Base-by-base conservation (phyloP, 2,888 invertebrate species). In the Embidobia sp. region DNA sequence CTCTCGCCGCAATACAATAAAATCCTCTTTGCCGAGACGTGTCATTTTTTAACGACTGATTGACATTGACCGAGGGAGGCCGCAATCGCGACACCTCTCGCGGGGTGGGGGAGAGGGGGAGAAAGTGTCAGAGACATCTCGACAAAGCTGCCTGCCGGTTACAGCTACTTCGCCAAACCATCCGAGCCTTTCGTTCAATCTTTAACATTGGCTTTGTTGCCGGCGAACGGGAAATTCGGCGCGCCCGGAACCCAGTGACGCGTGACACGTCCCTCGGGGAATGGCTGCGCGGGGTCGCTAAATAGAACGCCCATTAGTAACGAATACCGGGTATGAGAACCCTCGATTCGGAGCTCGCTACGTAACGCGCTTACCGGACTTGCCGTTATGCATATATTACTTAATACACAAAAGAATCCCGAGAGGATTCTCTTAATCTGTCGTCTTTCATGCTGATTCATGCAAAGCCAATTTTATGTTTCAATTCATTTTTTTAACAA, bases 11-110 rank as follows among this genome's bases (percentile, higher is more conserved):
- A 48, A 67, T 67, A 77, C 77, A 72, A 77, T 77, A 72, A 77
- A 77, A 77, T 77, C 70, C 76, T 72, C 70, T 70, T 75, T 70
- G 61, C 19, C 72, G 63, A 29, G 57, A 22, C 63, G 83, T 81
- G 83, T 86, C 85, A 86, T 87, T 88, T 88, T 88, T 88, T 86
- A 88, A 86, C 86, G 83, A 80, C 83, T 88, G 88, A 88, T 88
- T 88, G 88, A 88, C 88, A 83, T 88, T 85, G 85, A 85, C 86
- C 85, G 87, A 86, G 86, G 83, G 83, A 83, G 64, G 61, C 67
- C 79, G 55, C 77, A 69, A 73, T 53, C 72, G 70, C 69, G 74
- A 42, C 57, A 72, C 79, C 37, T 42, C 35, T 59, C 73, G 73
- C 63, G 69, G n/a, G n/a, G n/a, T 22, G 22, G 3, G 6, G 3